These are phyloP conservation scores for Scaeva pyrastri DNA, from an alignment of 2,888 invertebrate species.

Conservation along the genomic window DNA sequence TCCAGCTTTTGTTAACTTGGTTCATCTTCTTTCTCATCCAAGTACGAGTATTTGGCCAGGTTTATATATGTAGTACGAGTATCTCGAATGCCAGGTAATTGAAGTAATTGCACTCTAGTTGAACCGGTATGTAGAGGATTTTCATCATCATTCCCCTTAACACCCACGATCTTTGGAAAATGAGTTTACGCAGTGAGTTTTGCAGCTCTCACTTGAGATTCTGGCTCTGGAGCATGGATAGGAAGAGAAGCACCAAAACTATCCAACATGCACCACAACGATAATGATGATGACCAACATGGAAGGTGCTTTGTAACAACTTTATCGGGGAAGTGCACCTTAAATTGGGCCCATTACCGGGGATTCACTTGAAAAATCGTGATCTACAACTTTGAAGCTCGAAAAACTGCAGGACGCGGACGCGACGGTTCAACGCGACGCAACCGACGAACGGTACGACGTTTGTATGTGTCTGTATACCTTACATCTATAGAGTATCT, in stretches of 20 bases:
- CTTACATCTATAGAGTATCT: neutral
- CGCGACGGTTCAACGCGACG: neutral
- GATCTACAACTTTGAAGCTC: constrained; percentile 69
- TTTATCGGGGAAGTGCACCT: constrained; percentile 71
- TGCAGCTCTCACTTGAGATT: neutral
- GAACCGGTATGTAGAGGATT: constrained; percentile 50
- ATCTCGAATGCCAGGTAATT: constrained; percentile 67
- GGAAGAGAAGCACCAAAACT: constrained; percentile 47
- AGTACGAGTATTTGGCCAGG: neutral
- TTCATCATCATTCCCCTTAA: constrained; percentile 33
- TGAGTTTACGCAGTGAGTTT: constrained; percentile 52
- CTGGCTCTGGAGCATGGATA: constrained; percentile 27
- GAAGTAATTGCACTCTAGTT: constrained; percentile 74
- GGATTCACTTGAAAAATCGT: constrained; percentile 72
- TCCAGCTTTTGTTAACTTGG: neutral
- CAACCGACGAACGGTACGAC: no score
- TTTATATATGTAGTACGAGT: constrained; percentile 52
- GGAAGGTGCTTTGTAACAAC: constrained; percentile 72
- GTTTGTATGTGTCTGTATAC: no score
- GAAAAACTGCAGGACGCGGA: neutral
- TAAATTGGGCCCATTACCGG: constrained; percentile 72
- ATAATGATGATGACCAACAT: constrained; percentile 71
- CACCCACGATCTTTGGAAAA: constrained; percentile 58
- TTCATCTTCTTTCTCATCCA: constrained; percentile 27
- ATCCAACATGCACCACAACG: constrained; percentile 39